Base-by-base conservation (phyloP, 2,888 invertebrate species). In the Eueremaeus valkanovi region DNA sequence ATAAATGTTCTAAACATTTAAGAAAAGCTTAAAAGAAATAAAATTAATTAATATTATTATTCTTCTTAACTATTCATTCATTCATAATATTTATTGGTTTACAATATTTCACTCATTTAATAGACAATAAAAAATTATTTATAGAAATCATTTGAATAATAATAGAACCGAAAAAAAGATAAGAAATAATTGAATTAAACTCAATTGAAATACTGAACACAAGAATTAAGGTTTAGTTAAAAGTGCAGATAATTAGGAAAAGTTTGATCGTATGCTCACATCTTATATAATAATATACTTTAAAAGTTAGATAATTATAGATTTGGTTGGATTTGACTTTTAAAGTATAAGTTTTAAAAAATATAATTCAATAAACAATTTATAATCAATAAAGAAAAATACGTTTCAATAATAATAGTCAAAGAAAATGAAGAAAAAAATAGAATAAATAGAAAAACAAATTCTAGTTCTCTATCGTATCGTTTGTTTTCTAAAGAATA, bases 151-250 rank as follows among this genome's bases (percentile, higher is more conserved):
- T n/a, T 63, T 72, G 74, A 40, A 74, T 45, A 36, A 70, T 42
- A 74, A 70, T 31, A 40, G 49, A 72, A 49, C 16, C 21, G 68
- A 75, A 51, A 49, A 40, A 75, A 49, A 68, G 58, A 33, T 27
- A 49, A 33, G 29, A 75, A 73, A 75, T 36, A 33, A 75, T 2
- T 68, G 66, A 49, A 31, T 45, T 29, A 45, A 42, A 36, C 36
- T 36, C 6, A 36, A 36, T 36, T 36, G 6, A 36, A 36, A 36
- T 36, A 36, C 11, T 36, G 36, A 36, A 36, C 36, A 8, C 36
- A 36, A 36, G 11, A 36, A 36, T 36, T 36, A 36, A 36, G 5
- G 11, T 58, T 21, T 29, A n/a, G 58, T 58, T 27, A 55, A 58
- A 58, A 58, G 3, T 18, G 45, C n/a, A 21, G 8, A 55, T 21